Conservation (phyloP, 2,888 invertebrate species). For the Coelopa pilipes region DNA sequence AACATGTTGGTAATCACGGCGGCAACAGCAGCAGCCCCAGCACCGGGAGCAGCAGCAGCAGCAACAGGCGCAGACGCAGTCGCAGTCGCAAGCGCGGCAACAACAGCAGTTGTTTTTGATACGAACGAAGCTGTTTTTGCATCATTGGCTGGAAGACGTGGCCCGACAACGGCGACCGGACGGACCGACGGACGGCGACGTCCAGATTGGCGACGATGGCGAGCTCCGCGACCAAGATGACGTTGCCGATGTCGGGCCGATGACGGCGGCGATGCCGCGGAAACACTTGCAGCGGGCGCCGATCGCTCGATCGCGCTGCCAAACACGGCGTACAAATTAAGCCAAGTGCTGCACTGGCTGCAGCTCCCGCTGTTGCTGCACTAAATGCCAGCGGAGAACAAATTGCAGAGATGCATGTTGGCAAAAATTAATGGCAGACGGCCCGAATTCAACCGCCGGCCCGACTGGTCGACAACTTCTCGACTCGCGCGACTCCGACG, state of each 20-base stretch:
- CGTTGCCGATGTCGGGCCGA: background rate
- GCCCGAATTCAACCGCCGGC: background rate
- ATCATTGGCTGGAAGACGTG: constrained; percentile 9
- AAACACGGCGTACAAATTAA: constrained; percentile 25
- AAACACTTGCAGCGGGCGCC: background rate
- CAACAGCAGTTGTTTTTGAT: constrained; percentile 7
- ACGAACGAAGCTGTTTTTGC: background rate
- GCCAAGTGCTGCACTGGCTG: constrained; percentile 23
- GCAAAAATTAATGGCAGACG: constrained; percentile 17
- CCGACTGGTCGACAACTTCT: background rate
- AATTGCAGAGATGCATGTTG: constrained; percentile 33
- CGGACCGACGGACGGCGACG: background rate
- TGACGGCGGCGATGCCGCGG: background rate
- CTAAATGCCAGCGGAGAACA: constrained; percentile 33
- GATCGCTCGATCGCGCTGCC: constrained; percentile 13
- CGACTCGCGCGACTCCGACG: constrained; percentile 2
- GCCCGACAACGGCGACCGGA: too few species aligned
- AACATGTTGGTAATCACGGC: constrained; percentile 46
- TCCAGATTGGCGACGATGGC: background rate
- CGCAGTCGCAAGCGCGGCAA: background rate
- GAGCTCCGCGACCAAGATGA: background rate
- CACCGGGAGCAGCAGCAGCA: background rate
- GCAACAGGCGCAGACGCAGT: background rate
- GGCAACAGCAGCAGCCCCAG: background rate
- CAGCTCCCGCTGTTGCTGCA: constrained; percentile 8